These are phyloP conservation scores for Pachyramphus minor DNA, from an alignment of 2,113 vertebrate genomes.

Conservation along the genomic window DNA sequence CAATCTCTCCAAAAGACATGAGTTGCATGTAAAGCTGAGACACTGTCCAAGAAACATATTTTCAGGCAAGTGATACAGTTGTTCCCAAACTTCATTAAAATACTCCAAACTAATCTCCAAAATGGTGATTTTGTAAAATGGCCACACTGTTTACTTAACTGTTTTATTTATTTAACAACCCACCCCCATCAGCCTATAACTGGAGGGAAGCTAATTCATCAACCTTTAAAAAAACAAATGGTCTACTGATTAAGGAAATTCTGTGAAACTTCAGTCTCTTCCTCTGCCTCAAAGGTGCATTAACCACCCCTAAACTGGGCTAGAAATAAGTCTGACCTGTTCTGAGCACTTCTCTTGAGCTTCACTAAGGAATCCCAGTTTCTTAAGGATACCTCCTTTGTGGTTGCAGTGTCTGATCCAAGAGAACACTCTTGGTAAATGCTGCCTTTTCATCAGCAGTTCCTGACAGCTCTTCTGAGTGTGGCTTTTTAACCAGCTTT, in stretches of 20 bases:
- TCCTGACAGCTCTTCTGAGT: not conserved
- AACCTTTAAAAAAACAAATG: not conserved
- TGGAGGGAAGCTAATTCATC: not conserved
- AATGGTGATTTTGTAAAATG: not conserved
- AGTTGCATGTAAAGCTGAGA: not conserved
- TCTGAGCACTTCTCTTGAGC: not conserved
- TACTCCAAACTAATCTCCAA: not conserved
- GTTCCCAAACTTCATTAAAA: not conserved
- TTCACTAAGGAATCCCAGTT: not conserved
- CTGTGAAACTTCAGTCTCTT: not conserved
- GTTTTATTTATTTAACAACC: not conserved
- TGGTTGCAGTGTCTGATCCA: not conserved
- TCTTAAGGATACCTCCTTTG: not conserved
- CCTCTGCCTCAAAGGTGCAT: not conserved
- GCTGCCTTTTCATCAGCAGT: not conserved
- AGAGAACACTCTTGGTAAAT: not conserved
- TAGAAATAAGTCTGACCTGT: not conserved
- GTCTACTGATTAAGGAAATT: not conserved
- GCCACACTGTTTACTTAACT: not conserved
- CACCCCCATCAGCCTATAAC: not conserved
- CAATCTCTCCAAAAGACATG: not conserved
- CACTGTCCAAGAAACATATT: not conserved
- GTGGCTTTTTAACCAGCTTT: not conserved
- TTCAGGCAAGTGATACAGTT: fast-evolving
- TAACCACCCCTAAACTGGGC: not conserved